phyloP scores from a whole-genome alignment of 1,140 invertebrate species.

The Drosophila orena region DNA sequence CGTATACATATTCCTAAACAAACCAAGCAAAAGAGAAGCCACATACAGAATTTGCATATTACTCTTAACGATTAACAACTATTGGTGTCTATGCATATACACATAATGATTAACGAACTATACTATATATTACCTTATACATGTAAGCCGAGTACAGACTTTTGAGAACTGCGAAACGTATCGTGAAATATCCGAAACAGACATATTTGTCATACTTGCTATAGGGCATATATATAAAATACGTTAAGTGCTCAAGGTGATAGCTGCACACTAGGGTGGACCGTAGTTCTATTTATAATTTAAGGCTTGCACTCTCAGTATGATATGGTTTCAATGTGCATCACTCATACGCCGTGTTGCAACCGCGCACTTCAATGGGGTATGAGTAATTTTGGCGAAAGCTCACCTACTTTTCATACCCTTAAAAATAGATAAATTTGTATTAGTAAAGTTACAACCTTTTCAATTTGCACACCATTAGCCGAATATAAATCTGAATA shows the following conservation, averaged over 20 bases:
- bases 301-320: background rate
- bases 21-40: conserved; percentile 34
- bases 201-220: conserved; percentile 57
- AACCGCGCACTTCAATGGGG: background rate
- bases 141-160: conserved; percentile 73
- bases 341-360: conserved; percentile 1
- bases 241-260: conserved; percentile 54
- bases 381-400: conserved; percentile 8
- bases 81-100: conserved; percentile 73
- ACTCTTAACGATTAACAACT: conserved; percentile 72
- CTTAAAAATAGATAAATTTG: no score
- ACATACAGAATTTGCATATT: conserved; percentile 63
- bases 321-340: background rate
- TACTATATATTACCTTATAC: conserved; percentile 49
- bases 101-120: conserved; percentile 46
- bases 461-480: background rate
- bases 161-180: conserved; percentile 59
- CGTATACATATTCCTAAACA: conserved; percentile 57
- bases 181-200: conserved; percentile 52
- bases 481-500: conserved; percentile 4
- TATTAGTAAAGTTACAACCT: no score
- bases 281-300: background rate
- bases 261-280: conserved; percentile 45
- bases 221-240: conserved; percentile 28
- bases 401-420: no score